Evolutionary conservation across 2,113 vertebrate genomes (phyloP).

Genomic region (Numida meleagris): DNA sequence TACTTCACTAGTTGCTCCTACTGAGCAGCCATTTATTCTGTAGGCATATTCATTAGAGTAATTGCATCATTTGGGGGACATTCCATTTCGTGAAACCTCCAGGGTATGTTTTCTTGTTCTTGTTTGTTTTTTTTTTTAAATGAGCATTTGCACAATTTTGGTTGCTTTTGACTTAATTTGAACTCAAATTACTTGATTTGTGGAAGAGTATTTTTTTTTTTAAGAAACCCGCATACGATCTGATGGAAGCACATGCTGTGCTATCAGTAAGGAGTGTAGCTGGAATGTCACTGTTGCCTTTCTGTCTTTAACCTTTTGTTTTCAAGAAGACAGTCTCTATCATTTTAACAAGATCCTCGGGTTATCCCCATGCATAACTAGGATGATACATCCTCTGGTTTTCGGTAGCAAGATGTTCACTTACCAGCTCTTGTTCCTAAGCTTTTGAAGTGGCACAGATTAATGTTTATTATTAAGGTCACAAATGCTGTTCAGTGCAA

Average conservation of each 20-base stretch:
- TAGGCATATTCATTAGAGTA: not conserved
- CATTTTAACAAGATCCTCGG: not conserved
- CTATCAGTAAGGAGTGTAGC: not conserved
- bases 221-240: not conserved
- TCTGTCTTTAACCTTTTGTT: not conserved
- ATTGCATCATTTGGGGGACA: not conserved
- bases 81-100: not conserved
- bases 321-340: not conserved
- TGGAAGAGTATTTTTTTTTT: not conserved
- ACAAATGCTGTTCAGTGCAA: not conserved
- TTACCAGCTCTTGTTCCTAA: not conserved
- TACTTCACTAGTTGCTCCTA: not conserved
- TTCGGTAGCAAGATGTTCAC: not conserved
- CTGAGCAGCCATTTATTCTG: not conserved
- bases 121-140: not conserved
- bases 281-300: not conserved
- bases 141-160: not conserved
- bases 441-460: not conserved
- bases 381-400: not conserved
- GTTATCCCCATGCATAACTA: not conserved
- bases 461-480: not conserved
- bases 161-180: not conserved
- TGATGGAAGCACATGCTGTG: not conserved
- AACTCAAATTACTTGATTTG: not conserved
- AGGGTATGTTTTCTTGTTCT: not conserved